Evolutionary conservation across 2,888 invertebrate species (phyloP).

Genomic region (Lasioglossum pauxillum): DNA sequence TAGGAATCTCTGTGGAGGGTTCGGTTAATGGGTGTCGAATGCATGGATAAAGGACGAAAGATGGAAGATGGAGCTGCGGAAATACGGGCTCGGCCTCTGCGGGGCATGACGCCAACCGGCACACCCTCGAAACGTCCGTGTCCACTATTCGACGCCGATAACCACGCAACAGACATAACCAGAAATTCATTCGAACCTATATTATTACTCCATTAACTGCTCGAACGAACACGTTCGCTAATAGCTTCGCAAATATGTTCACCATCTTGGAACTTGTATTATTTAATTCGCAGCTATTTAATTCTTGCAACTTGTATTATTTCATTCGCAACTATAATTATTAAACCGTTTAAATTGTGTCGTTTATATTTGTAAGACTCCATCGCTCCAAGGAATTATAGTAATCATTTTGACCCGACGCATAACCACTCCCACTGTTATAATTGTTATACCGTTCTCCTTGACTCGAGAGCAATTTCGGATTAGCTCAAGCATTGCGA

Average conservation of each 20-base stretch:
- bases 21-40: slow-evolving; percentile 34
- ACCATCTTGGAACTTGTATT: too few relatives aligned
- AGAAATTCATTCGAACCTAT: background rate
- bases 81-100: slow-evolving; percentile 82
- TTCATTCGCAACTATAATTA: too few relatives aligned
- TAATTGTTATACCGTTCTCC: slow-evolving; percentile 40
- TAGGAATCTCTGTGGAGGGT: slow-evolving; percentile 43
- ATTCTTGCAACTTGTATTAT: too few relatives aligned
- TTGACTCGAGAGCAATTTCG: slow-evolving; percentile 40
- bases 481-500: slow-evolving; percentile 27
- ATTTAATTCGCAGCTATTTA: too few relatives aligned
- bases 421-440: slow-evolving; percentile 26
- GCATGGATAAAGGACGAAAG: slow-evolving; percentile 67
- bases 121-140: slow-evolving; percentile 74
- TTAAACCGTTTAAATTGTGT: too few relatives aligned
- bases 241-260: background rate
- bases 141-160: slow-evolving; percentile 22
- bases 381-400: background rate
- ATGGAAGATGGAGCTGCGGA: slow-evolving; percentile 80
- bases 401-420: background rate
- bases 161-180: background rate
- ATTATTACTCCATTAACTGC: background rate
- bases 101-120: slow-evolving; percentile 83
- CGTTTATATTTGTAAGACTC: background rate
- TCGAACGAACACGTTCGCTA: background rate